These are phyloP conservation scores for Globia sparganii DNA, from an alignment of 2,888 invertebrate genomes.

Conservation along the genomic window DNA sequence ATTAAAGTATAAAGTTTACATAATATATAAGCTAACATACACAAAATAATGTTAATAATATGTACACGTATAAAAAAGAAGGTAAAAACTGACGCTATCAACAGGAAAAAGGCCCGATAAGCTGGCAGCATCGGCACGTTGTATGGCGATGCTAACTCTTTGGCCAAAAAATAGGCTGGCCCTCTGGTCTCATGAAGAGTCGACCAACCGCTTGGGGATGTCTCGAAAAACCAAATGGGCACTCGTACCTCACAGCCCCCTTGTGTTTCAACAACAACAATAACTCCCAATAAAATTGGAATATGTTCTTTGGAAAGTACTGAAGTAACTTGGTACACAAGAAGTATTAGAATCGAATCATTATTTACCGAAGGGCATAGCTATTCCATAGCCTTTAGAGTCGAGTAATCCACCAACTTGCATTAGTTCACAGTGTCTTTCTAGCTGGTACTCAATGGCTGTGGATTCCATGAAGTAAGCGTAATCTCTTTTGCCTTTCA, in stretches of 20 bases:
- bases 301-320: not conserved
- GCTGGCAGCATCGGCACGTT: not conserved
- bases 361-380: constrained; percentile 95
- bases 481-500: constrained; percentile 94
- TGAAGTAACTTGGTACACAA: not conserved
- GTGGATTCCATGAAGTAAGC: constrained; percentile 99
- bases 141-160: not conserved
- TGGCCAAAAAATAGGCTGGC: too few relatives aligned
- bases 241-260: too few relatives aligned
- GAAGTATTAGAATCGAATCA: not conserved
- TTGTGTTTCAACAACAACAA: not conserved
- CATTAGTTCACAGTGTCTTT: constrained; percentile 95
- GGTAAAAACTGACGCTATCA: too few relatives aligned
- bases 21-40: too few relatives aligned
- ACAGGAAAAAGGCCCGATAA: not conserved
- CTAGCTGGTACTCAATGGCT: constrained; percentile 97
- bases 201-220: not conserved
- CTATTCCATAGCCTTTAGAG: constrained; percentile 97
- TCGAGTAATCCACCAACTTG: constrained; percentile 95
- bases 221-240: not conserved
- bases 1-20: too few relatives aligned
- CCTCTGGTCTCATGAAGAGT: not conserved
- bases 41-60: too few relatives aligned
- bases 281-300: not conserved
- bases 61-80: too few relatives aligned